Conservation (phyloP, 1,140 invertebrate genomes). For the Cepaea nemoralis region DNA sequence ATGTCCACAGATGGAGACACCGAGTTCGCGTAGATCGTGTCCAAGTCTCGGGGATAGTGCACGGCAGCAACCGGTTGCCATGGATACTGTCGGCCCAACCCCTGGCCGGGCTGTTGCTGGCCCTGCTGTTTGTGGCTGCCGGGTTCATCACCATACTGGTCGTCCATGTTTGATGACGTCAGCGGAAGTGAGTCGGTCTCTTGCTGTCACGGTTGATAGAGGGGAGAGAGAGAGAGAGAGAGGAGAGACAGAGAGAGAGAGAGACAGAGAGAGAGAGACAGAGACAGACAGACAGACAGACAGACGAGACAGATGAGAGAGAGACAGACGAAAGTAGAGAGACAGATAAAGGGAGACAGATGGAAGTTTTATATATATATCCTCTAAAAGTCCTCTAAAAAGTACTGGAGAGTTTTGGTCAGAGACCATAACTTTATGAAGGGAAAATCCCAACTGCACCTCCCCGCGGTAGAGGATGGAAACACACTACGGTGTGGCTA, state of each 20-base stretch:
- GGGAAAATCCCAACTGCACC: no score
- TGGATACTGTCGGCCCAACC: conserved; percentile 46
- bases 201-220: no score
- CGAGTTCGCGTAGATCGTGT: conserved; percentile 39
- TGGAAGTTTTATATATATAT: no score
- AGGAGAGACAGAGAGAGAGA: not conserved
- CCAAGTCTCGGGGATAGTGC: conserved; percentile 42
- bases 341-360: no score
- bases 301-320: conserved; percentile 35
- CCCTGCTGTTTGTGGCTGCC: conserved; percentile 27
- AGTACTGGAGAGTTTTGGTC: no score
- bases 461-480: no score
- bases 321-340: no score
- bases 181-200: conserved; percentile 45
- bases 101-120: conserved; percentile 30
- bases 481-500: no score
- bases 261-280: no score
- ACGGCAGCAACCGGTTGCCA: conserved; percentile 40
- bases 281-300: conserved; percentile 32
- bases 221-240: no score
- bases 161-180: conserved; percentile 41
- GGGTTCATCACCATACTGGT: conserved; percentile 43
- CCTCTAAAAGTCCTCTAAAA: no score
- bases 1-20: conserved; percentile 40
- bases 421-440: no score